Percentiles rank a stretch among this genome's conserved stretches.
Conservation (phyloP, 2,888 invertebrate species). For the Podotricha telesiphe region DNA sequence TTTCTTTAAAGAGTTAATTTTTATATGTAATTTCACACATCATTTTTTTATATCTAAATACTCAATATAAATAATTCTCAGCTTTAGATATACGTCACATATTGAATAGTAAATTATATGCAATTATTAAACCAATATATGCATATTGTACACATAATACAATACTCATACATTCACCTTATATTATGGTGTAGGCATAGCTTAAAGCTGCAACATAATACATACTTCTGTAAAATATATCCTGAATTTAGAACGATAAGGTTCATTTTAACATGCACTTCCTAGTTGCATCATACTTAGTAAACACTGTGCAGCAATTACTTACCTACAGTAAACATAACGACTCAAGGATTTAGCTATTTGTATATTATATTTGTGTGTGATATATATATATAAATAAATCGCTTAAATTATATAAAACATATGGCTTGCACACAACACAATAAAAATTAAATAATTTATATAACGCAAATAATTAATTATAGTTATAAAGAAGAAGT, state of each 20-base stretch:
- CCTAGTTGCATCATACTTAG: conserved; percentile 9
- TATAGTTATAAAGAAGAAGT: background rate
- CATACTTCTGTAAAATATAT: background rate
- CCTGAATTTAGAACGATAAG: background rate
- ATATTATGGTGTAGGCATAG: background rate
- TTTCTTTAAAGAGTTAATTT: background rate
- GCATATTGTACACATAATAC: conserved; percentile 10
- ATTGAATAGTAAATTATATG: background rate
- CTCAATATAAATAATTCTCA: background rate
- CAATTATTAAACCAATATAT: conserved; percentile 8
- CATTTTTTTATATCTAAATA: too few species aligned
- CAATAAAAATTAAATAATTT: too few species aligned
- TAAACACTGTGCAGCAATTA: conserved; percentile 14
- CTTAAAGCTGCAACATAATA: conserved; percentile 1
- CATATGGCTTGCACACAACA: too few species aligned
- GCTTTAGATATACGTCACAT: too few species aligned
- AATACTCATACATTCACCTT: conserved; percentile 2
- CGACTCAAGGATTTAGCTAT: conserved; percentile 8
- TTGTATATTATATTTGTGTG: background rate
- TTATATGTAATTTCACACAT: too few species aligned
- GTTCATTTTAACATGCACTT: background rate
- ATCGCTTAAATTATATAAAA: too few species aligned
- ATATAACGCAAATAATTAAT: too few species aligned
- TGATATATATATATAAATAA: too few species aligned
- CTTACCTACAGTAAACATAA: conserved; percentile 13